Evolutionary conservation across 1,140 invertebrate genomes (phyloP).

Genomic region (Lordiphosa collinella): DNA sequence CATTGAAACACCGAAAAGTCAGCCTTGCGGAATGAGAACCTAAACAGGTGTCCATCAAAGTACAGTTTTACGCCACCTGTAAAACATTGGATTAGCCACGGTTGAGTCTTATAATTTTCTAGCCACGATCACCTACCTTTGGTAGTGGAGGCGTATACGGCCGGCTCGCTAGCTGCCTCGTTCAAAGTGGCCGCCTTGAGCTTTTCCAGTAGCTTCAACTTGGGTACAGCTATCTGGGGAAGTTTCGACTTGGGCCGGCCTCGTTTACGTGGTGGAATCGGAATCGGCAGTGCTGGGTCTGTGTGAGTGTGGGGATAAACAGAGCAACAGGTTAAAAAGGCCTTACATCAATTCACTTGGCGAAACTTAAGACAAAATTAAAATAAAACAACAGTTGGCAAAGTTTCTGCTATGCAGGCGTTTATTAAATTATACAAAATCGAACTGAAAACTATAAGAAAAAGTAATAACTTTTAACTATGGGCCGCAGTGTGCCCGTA

Average conservation of each 20-base stretch:
- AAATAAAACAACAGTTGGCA: constrained; percentile 42
- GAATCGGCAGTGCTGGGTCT: too few species aligned
- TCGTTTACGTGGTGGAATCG: constrained; percentile 61
- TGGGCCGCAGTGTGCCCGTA: too few species aligned
- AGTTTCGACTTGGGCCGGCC: constrained; percentile 53
- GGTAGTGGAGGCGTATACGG: constrained; percentile 69
- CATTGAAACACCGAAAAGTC: constrained; percentile 75
- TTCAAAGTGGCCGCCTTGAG: constrained; percentile 49
- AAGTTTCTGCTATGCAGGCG: constrained; percentile 22
- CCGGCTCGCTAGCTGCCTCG: constrained; percentile 47
- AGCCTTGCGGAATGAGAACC: constrained; percentile 69
- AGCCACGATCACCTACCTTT: constrained; percentile 48
- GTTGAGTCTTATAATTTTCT: background rate
- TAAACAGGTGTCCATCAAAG: constrained; percentile 70
- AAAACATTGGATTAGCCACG: background rate
- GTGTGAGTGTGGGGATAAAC: constrained; percentile 19
- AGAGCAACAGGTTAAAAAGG: constrained; percentile 50
- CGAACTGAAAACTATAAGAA: constrained; percentile 17
- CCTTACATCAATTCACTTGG: background rate
- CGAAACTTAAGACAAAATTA: constrained; percentile 17
- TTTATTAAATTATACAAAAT: constrained; percentile 30
- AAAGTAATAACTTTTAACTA: constrained; percentile 2
- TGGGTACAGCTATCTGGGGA: constrained; percentile 30
- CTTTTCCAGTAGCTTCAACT: constrained; percentile 56
- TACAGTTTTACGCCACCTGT: constrained; percentile 70